Percentiles rank a stretch among this genome's conserved stretches.
These are phyloP conservation scores for Oscheius myriophilus DNA, from an alignment of 2,888 invertebrate species.

Conservation along the genomic window DNA sequence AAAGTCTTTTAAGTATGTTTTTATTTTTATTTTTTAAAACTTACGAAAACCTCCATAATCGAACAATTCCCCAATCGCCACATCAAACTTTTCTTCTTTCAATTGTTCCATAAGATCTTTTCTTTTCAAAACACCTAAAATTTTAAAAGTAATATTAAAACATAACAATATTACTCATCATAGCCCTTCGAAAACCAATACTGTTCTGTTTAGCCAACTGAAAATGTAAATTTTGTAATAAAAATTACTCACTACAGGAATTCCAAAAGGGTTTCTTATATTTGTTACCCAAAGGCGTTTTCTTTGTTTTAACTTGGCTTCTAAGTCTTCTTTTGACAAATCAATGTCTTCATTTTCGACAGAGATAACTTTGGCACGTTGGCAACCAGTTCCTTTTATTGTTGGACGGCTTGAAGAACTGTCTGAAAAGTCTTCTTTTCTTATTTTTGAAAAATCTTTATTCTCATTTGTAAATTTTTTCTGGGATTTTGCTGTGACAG, in stretches of 20 bases:
- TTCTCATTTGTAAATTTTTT: no score
- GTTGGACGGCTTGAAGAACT: slow-evolving; percentile 10
- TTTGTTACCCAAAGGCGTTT: slow-evolving; percentile 12
- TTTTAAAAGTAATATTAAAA: no score
- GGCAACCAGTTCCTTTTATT: slow-evolving; percentile 2
- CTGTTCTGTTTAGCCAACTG: background rate
- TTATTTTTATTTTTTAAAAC: background rate
- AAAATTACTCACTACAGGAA: background rate
- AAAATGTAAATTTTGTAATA: background rate
- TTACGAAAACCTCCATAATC: slow-evolving; percentile 24
- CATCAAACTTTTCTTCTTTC: slow-evolving; percentile 19
- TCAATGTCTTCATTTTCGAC: background rate
- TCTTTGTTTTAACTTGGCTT: background rate
- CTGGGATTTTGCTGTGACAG: no score
- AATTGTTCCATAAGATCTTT: slow-evolving; percentile 7
- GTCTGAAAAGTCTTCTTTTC: slow-evolving; percentile 18
- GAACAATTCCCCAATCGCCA: slow-evolving; percentile 27
- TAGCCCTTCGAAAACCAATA: background rate
- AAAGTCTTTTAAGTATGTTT: no score
- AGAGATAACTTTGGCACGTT: background rate
- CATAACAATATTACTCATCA: background rate
- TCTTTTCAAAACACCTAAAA: background rate
- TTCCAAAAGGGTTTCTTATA: slow-evolving; percentile 19
- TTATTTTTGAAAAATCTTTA: no score
- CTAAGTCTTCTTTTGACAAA: background rate